Conservation (phyloP, 2,113 vertebrate genomes). For the Dasyprocta punctata region DNA sequence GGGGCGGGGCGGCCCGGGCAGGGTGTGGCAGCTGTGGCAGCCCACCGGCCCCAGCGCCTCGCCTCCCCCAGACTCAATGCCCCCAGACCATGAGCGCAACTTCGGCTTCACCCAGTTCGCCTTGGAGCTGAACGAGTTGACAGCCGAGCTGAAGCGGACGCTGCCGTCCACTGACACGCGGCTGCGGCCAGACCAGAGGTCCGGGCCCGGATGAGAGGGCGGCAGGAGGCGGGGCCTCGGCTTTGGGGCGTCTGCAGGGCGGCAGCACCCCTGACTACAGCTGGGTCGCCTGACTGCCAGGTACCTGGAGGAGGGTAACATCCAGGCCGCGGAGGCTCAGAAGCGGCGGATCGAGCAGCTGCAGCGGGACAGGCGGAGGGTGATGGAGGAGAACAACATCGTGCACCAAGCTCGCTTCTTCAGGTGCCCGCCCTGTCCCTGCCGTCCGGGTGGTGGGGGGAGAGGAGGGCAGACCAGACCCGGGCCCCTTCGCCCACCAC, state of each 20-base stretch:
- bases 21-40: background rate
- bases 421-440: constrained; percentile 82
- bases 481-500: rapidly evolving
- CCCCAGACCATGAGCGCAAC: constrained; percentile 88
- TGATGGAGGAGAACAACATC: constrained; percentile 93
- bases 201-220: background rate
- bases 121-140: constrained; percentile 94
- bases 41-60: background rate
- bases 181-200: constrained; percentile 95
- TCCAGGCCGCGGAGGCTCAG: constrained; percentile 90
- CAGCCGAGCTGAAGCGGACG: constrained; percentile 85
- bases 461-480: background rate
- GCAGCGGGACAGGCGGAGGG: constrained; percentile 91
- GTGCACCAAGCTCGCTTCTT: constrained; percentile 93
- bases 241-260: background rate
- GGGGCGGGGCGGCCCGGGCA: background rate
- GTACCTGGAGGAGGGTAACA: constrained; percentile 93
- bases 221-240: background rate
- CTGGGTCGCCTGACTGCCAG: constrained; percentile 76
- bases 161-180: constrained; percentile 93
- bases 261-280: rapidly evolving
- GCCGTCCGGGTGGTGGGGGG: too few species aligned
- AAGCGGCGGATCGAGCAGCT: constrained; percentile 95
- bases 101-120: constrained; percentile 95
- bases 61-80: constrained; percentile 89